Conservation (phyloP, 2,797 vertebrate species). For the Pseudomugil gertrudae region DNA sequence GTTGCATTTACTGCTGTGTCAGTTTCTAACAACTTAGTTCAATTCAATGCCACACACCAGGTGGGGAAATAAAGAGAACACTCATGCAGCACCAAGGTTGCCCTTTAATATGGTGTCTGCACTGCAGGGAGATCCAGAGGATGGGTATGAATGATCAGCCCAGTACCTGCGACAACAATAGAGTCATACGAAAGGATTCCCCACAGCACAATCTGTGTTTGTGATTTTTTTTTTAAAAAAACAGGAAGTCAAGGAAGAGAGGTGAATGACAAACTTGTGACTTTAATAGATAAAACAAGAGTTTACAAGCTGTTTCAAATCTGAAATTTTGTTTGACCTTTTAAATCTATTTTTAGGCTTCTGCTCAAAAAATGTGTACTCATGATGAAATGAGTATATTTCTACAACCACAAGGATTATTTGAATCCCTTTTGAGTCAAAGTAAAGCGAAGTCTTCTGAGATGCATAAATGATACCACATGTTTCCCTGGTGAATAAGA, state of each 20-base stretch:
- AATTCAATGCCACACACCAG: constrained; percentile 24
- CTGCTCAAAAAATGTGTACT: neutral
- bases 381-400: too few relatives aligned
- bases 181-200: constrained; percentile 3
- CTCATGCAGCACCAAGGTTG: constrained; percentile 8
- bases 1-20: constrained; percentile 19
- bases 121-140: constrained; percentile 21
- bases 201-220: neutral
- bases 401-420: too few relatives aligned
- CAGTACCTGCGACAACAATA: constrained; percentile 2
- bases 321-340: neutral
- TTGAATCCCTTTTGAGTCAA: too few relatives aligned
- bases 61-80: constrained; percentile 9
- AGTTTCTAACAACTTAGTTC: constrained; percentile 12
- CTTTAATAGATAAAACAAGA: neutral
- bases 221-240: neutral
- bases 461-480: too few relatives aligned
- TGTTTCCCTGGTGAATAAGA: too few relatives aligned
- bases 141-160: constrained; percentile 20
- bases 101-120: constrained; percentile 13
- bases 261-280: neutral
- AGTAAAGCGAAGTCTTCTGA: too few relatives aligned
- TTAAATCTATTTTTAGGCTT: neutral
- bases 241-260: neutral
- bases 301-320: neutral